A percentile compares a stretch with the other conserved stretches of the same genome.
phyloP scores from a whole-genome alignment of 1,140 invertebrate species.

The Leptopilina clavipes region DNA sequence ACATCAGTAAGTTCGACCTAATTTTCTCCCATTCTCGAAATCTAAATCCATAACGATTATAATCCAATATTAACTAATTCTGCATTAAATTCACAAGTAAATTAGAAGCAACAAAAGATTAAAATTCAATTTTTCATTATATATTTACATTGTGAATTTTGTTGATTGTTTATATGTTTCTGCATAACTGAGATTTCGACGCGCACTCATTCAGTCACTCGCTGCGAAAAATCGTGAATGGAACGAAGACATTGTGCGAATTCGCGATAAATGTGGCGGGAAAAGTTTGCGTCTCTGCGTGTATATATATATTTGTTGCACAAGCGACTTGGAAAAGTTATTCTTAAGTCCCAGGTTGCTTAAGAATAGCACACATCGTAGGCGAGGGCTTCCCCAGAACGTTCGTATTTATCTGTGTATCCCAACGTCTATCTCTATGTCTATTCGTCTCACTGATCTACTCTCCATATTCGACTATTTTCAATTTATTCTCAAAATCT shows the following conservation, averaged over 20 bases:
- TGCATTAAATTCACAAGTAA: too few species aligned
- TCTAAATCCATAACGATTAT: too few species aligned
- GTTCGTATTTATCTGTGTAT: slow-evolving; percentile 1
- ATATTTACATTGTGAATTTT: too few species aligned
- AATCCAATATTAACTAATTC: too few species aligned
- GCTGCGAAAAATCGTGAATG: slow-evolving; percentile 21
- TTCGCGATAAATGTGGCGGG: background rate
- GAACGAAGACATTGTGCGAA: slow-evolving; percentile 2
- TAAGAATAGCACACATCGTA: slow-evolving; percentile 5
- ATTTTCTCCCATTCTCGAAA: background rate
- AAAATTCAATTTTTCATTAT: background rate
- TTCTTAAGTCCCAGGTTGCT: slow-evolving; percentile 27
- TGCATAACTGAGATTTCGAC: background rate
- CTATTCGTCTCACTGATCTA: background rate
- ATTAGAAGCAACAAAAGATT: too few species aligned
- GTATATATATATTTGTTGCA: background rate
- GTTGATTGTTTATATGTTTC: background rate
- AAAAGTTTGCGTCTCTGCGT: slow-evolving; percentile 1
- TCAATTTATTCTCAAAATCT: too few species aligned
- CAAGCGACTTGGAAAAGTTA: slow-evolving; percentile 3
- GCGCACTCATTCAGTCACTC: background rate
- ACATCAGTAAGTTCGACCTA: background rate
- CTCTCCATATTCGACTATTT: background rate
- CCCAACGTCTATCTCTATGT: slow-evolving; percentile 16
- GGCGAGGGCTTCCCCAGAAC: slow-evolving; percentile 22